A percentile compares a stretch with the other conserved stretches of the same genome.
Evolutionary conservation across 2,888 invertebrate genomes (phyloP).

Genomic region (Parnassius orleans): DNA sequence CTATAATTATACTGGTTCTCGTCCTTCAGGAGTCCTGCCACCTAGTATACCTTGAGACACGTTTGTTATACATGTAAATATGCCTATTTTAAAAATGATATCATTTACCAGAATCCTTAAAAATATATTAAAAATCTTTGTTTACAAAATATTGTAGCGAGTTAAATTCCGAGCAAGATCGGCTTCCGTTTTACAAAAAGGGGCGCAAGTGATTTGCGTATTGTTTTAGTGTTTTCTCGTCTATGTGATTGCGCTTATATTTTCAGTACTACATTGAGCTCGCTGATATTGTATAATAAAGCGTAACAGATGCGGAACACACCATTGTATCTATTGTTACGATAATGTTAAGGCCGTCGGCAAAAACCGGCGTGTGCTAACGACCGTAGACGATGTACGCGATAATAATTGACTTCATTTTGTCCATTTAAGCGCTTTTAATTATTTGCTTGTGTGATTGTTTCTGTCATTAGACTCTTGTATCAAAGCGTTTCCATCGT

Average conservation of each 20-base stretch:
- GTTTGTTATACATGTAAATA: too few relatives aligned
- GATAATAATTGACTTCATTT: conserved; percentile 23
- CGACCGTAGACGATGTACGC: conserved; percentile 17
- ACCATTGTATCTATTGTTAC: conserved; percentile 69
- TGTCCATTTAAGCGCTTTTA: conserved; percentile 19
- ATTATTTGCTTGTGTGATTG: conserved; percentile 17
- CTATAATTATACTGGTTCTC: too few relatives aligned
- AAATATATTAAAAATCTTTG: too few relatives aligned
- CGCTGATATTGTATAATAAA: conserved; percentile 69
- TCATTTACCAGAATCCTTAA: too few relatives aligned
- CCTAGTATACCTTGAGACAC: too few relatives aligned
- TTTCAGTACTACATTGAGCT: conserved; percentile 39
- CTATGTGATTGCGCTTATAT: conserved; percentile 44
- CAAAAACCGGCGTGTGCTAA: conserved; percentile 41
- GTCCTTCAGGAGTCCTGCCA: too few relatives aligned
- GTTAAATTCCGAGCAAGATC: too few relatives aligned
- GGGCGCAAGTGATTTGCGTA: conserved; percentile 33
- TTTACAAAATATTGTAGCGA: too few relatives aligned
- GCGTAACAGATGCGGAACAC: conserved; percentile 73
- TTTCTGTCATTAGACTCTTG: conserved; percentile 6
- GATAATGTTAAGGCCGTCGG: conserved; percentile 71
- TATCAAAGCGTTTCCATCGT: too few relatives aligned
- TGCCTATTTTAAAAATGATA: too few relatives aligned
- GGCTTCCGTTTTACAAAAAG: conserved; percentile 1
- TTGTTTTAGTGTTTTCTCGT: conserved; percentile 53